These are phyloP conservation scores for Polypterus bichir DNA, from an alignment of 2,113 vertebrate species.

Conservation along the genomic window DNA sequence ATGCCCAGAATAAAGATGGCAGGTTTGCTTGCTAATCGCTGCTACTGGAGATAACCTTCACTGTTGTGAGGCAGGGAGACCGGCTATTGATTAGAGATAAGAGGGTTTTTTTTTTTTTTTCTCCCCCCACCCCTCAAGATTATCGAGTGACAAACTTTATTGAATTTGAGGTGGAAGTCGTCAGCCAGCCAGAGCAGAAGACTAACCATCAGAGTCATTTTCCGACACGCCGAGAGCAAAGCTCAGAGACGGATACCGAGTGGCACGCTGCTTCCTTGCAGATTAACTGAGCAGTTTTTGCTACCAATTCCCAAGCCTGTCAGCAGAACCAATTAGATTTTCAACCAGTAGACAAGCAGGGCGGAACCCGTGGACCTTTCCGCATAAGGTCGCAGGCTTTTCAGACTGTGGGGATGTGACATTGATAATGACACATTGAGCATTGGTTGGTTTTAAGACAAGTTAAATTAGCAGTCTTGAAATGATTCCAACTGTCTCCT, in stretches of 20 bases:
- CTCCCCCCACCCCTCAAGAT: constrained; percentile 50
- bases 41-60: constrained; percentile 72
- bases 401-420: constrained; percentile 69
- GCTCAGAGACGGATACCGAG: constrained; percentile 72
- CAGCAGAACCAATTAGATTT: constrained; percentile 80
- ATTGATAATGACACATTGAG: constrained; percentile 83
- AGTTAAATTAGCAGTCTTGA: constrained; percentile 98
- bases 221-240: constrained; percentile 63
- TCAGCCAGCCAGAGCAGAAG: constrained; percentile 65
- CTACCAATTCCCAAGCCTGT: constrained; percentile 75
- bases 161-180: constrained; percentile 71
- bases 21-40: constrained; percentile 59
- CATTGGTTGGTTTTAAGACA: constrained; percentile 84
- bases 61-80: constrained; percentile 59
- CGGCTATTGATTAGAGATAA: constrained; percentile 69
- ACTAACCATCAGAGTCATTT: constrained; percentile 65
- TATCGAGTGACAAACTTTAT: constrained; percentile 75
- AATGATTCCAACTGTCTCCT: constrained; percentile 84
- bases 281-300: constrained; percentile 68
- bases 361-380: constrained; percentile 70
- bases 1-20: constrained; percentile 45
- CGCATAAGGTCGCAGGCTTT: constrained; percentile 68
- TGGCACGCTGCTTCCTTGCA: constrained; percentile 66
- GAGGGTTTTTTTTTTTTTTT: constrained; percentile 42
- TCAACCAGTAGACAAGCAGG: constrained; percentile 73